phyloP scores from a whole-genome alignment of 2,797 vertebrate species.

The Lagodon rhomboides region DNA sequence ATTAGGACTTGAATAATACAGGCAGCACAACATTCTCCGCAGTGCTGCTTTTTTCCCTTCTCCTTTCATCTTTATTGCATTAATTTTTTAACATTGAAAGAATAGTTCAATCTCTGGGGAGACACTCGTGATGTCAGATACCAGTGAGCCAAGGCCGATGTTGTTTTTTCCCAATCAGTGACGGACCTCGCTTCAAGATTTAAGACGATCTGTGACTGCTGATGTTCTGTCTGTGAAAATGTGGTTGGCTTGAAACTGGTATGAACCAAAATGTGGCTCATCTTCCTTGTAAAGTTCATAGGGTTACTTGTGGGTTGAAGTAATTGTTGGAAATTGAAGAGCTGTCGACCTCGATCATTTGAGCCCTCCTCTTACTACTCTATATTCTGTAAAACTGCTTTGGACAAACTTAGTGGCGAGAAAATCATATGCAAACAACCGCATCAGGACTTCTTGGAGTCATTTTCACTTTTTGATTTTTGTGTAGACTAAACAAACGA shows the following conservation, averaged over 20 bases:
- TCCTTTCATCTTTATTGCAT: conserved; percentile 5
- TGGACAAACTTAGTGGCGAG: neutral
- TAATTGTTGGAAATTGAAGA: neutral
- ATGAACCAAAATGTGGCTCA: no score
- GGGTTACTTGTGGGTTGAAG: neutral
- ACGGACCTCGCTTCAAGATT: neutral
- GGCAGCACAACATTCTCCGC: conserved; percentile 3
- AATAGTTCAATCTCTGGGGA: neutral
- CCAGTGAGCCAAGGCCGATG: neutral
- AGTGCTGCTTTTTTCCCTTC: neutral
- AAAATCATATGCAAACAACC: neutral
- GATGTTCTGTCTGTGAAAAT: neutral
- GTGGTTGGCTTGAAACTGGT: neutral
- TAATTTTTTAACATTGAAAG: neutral
- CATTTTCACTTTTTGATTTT: neutral
- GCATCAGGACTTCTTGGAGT: neutral
- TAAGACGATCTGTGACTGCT: neutral
- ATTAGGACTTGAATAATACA: conserved; percentile 20
- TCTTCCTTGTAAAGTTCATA: neutral
- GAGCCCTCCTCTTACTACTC: neutral
- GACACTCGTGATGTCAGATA: neutral
- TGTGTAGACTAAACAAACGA: neutral
- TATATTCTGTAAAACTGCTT: neutral
- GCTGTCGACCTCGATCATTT: neutral
- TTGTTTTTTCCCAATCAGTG: neutral